These are phyloP conservation scores for Sebastes goodei DNA, from an alignment of 2,797 vertebrate species.

Conservation along the genomic window DNA sequence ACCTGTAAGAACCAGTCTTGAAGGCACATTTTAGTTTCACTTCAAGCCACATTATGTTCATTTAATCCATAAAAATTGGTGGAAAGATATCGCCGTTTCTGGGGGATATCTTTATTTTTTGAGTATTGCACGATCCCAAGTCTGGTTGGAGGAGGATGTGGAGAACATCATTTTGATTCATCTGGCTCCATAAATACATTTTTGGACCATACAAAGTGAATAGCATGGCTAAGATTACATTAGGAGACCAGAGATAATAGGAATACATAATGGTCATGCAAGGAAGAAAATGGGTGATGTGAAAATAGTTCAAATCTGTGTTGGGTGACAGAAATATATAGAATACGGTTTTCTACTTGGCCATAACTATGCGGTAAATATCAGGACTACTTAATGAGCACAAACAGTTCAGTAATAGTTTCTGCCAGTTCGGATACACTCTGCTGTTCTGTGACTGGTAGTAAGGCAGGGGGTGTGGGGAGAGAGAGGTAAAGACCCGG, in stretches of 20 bases:
- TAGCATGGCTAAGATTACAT: conserved; percentile 70
- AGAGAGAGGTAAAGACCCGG: conserved; percentile 45
- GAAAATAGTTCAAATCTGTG: conserved; percentile 51
- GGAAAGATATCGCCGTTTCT: background rate
- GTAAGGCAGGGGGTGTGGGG: conserved; percentile 62
- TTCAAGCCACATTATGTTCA: conserved; percentile 36
- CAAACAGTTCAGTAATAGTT: conserved; percentile 51
- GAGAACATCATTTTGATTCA: conserved; percentile 70
- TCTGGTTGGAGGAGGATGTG: conserved; percentile 18
- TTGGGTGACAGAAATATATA: conserved; percentile 50
- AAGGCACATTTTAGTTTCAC: conserved; percentile 53
- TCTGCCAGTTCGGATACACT: conserved; percentile 68
- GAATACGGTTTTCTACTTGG: conserved; percentile 56
- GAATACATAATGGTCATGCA: conserved; percentile 78
- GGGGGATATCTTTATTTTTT: background rate
- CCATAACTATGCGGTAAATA: conserved; percentile 59
- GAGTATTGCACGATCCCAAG: conserved; percentile 39
- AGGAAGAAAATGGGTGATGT: conserved; percentile 44
- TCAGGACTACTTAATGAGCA: conserved; percentile 51
- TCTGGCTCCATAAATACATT: conserved; percentile 76
- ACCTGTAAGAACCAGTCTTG: conserved; percentile 59
- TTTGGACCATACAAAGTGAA: conserved; percentile 68
- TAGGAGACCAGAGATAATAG: conserved; percentile 69
- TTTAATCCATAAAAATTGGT: conserved; percentile 15
- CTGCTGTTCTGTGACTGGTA: conserved; percentile 67